Base-by-base conservation (phyloP, 1,140 invertebrate species). In the Drosophila teissieri region DNA sequence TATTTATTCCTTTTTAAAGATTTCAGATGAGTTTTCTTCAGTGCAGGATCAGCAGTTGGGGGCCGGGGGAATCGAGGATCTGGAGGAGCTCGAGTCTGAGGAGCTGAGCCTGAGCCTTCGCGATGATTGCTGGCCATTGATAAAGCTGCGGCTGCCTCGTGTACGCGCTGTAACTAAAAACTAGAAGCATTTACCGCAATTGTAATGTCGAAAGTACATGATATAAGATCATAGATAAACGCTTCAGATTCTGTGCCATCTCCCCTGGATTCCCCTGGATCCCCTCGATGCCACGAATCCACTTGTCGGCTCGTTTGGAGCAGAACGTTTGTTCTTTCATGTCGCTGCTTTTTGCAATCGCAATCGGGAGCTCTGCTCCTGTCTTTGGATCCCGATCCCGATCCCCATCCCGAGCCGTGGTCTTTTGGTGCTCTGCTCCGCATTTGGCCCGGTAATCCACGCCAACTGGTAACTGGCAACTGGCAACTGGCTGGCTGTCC, bases 121-220 rank as follows among this genome's bases (percentile, higher is more conserved):
- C 80, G 73, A 89, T 89, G 84, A 89, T 89, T 80, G 84, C 68
- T 80, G 80, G 67, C 84, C 80, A 89, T 89, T 89, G 84, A 89
- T 89, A 89, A 84, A 89, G 78, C 63, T 24, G 60, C 68, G 67
- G 76, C 83, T 89, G 84, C 84, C 80, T 84, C 80, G 60, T 89
- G 73, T 91, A 91, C 80, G 86, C 86, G 90, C 83, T 91, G 90
- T 88, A 91, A 91, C 83, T 91, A 91, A 91, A 91, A 91, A 91
- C 90, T 91, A 89, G 90, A 91, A 91, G 90, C 90, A 91, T 91
- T 91, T 91, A 91, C 90, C 90, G 90, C 90, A 91, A 91, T 91
- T 91, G 90, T 91, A 91, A 91, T 91, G 90, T 91, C 90, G 90
- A 91, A 91, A 91, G 90, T 91, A 91, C 90, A 91, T 90, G 90